Evolutionary conservation across 2,113 vertebrate genomes (phyloP), one percentile per base, ranked within the genome.

Genomic region (Ameiurus melas): DNA sequence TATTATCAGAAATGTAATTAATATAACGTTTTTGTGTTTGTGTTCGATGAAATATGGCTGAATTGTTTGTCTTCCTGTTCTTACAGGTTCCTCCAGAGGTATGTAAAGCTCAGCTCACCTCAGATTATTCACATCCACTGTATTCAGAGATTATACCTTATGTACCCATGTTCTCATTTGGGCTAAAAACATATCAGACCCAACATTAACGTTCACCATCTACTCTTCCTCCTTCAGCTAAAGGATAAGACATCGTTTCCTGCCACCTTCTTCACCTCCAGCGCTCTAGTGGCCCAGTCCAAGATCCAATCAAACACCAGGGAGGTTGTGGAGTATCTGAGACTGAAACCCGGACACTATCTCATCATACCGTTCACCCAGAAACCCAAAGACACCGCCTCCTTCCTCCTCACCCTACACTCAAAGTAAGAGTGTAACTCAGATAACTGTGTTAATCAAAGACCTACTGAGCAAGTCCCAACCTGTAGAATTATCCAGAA

Each of bases 51-150:
- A 80, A 83, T 22, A 1, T 85, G 33, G 6, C 85, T 88, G 14
- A 58, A 2, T 25, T 36, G 3, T 75, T 89, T 77, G 86, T 5
- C 90, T 84, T 88, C 82, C 70, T 90, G 43, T 85, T 84, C 70
- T 88, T 66, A 60, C 89, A 96, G 94, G 87, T 96, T 3, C 83
- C 93, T 43, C 73, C 91, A 68, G 83, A 93, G 43, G 95, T 95
- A 91, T 92, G 95, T 92, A 71, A 19, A 53, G 0, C 30, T 13
- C 39, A 14, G 25, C 20, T 13, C 9, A 55, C 53, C 30, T 83
- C 81, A 7, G 20, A 62, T 30, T 84, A 30, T 84, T 16, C 82
- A 43, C 6, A n/a, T 30, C n/a, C 39, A 68, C 62, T 84, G 30
- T 5, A 33, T 9, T 79, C 71, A 39, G 71, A 39, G 17, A 43